A percentile compares a stretch with the other conserved stretches of the same genome.
phyloP scores from a whole-genome alignment of 2,797 vertebrate species.

The Spinibarbus caldwelli region DNA sequence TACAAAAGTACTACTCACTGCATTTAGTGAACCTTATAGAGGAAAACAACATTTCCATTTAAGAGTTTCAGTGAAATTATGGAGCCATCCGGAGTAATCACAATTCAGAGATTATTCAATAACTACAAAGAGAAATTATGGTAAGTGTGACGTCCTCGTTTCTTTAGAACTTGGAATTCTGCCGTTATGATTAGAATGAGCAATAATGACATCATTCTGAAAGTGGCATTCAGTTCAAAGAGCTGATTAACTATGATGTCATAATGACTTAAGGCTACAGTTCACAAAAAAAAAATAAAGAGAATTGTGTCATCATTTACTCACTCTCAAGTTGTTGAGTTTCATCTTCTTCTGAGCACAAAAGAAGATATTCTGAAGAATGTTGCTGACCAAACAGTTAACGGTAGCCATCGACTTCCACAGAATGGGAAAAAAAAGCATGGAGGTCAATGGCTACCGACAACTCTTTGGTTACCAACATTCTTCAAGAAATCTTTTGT shows the following conservation, averaged over 20 bases:
- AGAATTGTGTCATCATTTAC: neutral
- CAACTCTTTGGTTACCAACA: neutral
- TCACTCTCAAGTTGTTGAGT: neutral
- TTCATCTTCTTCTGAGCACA: neutral
- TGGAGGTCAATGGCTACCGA: neutral
- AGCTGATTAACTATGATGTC: neutral
- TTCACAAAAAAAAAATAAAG: neutral
- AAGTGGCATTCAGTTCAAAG: neutral
- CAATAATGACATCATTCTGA: neutral
- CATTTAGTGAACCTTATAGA: neutral
- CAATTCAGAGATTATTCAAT: neutral
- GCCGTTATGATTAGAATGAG: neutral
- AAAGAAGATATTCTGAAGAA: neutral
- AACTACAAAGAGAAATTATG: neutral
- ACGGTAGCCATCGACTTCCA: neutral
- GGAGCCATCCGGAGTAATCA: neutral
- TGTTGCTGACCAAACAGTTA: rapidly evolving
- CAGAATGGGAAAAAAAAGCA: neutral
- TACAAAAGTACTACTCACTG: neutral
- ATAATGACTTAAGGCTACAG: neutral
- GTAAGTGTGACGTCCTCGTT: neutral
- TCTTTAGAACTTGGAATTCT: neutral
- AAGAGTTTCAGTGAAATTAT: neutral
- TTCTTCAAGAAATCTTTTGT: neutral
- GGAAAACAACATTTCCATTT: neutral